Evolutionary conservation across 2,797 vertebrate genomes (phyloP), one percentile per base, ranked within the genome.

Genomic region (Limnodromus scolopaceus): DNA sequence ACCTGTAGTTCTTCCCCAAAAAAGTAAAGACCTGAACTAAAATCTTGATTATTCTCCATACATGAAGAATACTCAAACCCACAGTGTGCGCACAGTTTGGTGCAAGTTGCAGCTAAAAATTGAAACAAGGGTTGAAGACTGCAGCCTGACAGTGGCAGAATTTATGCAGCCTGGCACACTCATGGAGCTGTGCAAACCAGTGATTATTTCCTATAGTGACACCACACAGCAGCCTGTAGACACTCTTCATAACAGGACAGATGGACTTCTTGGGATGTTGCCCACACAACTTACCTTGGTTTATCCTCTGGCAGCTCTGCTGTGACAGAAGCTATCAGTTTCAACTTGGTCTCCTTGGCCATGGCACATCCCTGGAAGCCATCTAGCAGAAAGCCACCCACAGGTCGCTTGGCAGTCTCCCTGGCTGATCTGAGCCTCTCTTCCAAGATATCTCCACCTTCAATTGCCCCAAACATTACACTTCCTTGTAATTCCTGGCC

Each of bases 341-440:
- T 97, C 93, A 98, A 97, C 93, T 99, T 99, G 75, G 99, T 98
- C 66, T 98, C 96, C 92, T 95, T 98, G 71, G 98, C 97, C 98
- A 98, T 97, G 72, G 97, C 96, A 85, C 92, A 87, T 17, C 98
- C 98, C 87, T 99, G 99, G 94, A 99, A 99, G 76, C 99, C 99
- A 46, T 99, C 99, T 96, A 99, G 97, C 61, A 99, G 98, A 97
- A 99, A 99, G 87, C 99, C 99, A 16, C 98, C 98, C 38, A 99
- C 99, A 0, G 99, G 99, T 74, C 99, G 98, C 97, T 99, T 99
- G 80, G 99, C 99, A 9, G 99, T 99, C 97, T 99, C 99, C 64
- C 97, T 98, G 46, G 99, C 99, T 2, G 99, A 99, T 87, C 99
- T 98, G 71, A 99, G 95, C 92, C 99, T 98, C 97, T 99, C 99